Base-by-base conservation (phyloP, 2,888 invertebrate genomes). In the Leistus spinibarbis region DNA sequence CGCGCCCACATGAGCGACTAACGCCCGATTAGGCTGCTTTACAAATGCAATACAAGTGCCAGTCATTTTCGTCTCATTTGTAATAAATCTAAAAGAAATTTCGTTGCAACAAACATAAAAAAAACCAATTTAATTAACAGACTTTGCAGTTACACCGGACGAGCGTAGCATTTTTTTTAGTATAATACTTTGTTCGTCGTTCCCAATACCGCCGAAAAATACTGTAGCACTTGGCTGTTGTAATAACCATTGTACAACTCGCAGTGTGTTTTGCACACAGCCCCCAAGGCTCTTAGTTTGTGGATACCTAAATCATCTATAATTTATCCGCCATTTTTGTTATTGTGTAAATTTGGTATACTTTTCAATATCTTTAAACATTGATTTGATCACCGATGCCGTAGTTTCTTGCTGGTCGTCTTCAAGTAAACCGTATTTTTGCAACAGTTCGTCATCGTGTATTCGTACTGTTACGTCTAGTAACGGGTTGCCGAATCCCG, bases 1-100 rank as follows among this genome's bases (percentile, higher is more conserved):
- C 4, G 90, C 90, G 0, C 89, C 90, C 73, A 90, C 84, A 79
- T 88, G 86, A 0, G 89, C 89, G 57, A 87, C 86, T 9, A 89
- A 80, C 0, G 88, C 87, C 22, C 89, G 85, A 63, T 84, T 83
- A 3, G 83, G 80, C 1, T 85, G 84, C 63, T 85, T 83, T 23
- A 88, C 83, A 63, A 90, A 82, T 69, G 88, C 88, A 68, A 89
- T 81, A 66, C 88, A 88, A 54, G 85, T 85, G 0, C 90, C 90
- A 0, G 89, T 89, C 20, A 85, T 83, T 54, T 83, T 78, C 24
- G 83, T 79, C 22, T 83, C 80, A 27, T 84, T 69, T 17, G 53
- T 69, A 19, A 72, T 66, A 69, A 78, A 80, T 63, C 79, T 78
- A 69, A 74, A 78, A 76, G 27, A 69, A 66, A n/a, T n/a, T n/a